Evolutionary conservation across 2,888 invertebrate species (phyloP), one percentile per base, ranked within the genome.

Genomic region (Dicranocentrus wangi): DNA sequence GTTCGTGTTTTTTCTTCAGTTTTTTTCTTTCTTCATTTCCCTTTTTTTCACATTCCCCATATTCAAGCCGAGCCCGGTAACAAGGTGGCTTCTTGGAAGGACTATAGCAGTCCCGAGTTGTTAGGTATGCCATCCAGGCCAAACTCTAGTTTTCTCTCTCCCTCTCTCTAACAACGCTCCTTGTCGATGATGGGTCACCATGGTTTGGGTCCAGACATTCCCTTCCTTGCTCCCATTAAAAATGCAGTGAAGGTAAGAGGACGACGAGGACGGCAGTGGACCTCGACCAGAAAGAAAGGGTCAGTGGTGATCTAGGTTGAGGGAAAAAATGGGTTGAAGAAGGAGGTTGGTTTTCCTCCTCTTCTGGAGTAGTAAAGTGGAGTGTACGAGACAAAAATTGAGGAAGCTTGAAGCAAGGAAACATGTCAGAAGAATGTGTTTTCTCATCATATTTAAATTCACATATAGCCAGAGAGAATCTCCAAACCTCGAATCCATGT

Each of bases 231-330:
- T 39, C 51, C 61, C 61, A 63, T 63, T 63, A 63, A 63, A 39
- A 39, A 63, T 63, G 63, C 63, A 42, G 63, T 21, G n/a, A 63
- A 63, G 63, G 63, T 63, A 63, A 17, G 13, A 21, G 21, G 21
- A n/a, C 13, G n/a, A 51, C 3, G 32, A 61, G n/a, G n/a, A n/a
- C n/a, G n/a, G n/a, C n/a, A n/a, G n/a, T n/a, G n/a, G n/a, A n/a
- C n/a, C n/a, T n/a, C n/a, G n/a, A n/a, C n/a, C n/a, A n/a, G n/a
- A n/a, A 19, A 17, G 32, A 60, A 47, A 32, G 17, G 32, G 23
- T 15, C 28, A 28, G n/a, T 28, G 32, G 28, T 28, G n/a, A 47
- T 10, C 10, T 47, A 47, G 47, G 47, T 47, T 47, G 47, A 47
- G 47, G 47, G 2, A 10, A 39, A 39, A 13, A 10, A 7, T n/a